phyloP scores from a whole-genome alignment of 2,888 invertebrate species.

The Synergus japonicus region DNA sequence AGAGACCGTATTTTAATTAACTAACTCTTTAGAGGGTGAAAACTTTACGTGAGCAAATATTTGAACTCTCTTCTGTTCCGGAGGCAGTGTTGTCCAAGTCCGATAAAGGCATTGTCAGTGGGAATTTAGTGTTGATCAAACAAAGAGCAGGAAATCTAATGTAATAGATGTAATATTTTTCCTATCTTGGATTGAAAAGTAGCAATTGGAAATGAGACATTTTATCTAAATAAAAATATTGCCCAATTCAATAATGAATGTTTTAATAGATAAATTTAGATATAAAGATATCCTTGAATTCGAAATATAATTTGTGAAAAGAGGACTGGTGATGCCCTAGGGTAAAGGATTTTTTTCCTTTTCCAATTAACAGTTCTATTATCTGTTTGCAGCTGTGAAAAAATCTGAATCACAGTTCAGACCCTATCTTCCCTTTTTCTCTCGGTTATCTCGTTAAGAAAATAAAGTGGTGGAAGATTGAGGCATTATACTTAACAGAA shows the following conservation, averaged over 20 bases:
- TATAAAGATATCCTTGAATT: too few relatives aligned
- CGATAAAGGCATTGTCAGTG: slow-evolving; percentile 21
- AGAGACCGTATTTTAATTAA: slow-evolving; percentile 16
- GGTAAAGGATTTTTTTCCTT: background rate
- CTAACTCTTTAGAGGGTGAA: slow-evolving; percentile 14
- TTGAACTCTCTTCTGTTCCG: slow-evolving; percentile 32
- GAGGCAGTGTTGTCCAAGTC: background rate
- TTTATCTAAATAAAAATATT: too few relatives aligned
- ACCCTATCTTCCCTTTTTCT: background rate
- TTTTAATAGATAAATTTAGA: background rate
- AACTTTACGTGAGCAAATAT: slow-evolving; percentile 29
- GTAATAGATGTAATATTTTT: background rate
- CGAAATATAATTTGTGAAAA: background rate
- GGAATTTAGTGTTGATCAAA: background rate
- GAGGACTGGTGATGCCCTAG: background rate
- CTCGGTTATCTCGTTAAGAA: slow-evolving; percentile 7
- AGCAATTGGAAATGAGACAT: background rate
- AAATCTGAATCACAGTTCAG: background rate
- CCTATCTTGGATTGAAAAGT: background rate
- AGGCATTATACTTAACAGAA: background rate
- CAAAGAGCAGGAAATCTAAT: slow-evolving; percentile 12
- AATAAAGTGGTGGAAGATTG: slow-evolving; percentile 7
- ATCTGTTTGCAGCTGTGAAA: background rate
- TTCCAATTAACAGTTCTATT: slow-evolving; percentile 10
- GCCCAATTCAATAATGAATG: background rate